Evolutionary conservation across 2,797 vertebrate species (phyloP), one percentile per base, ranked within the genome.

Genomic region (Molossus alvarezi): DNA sequence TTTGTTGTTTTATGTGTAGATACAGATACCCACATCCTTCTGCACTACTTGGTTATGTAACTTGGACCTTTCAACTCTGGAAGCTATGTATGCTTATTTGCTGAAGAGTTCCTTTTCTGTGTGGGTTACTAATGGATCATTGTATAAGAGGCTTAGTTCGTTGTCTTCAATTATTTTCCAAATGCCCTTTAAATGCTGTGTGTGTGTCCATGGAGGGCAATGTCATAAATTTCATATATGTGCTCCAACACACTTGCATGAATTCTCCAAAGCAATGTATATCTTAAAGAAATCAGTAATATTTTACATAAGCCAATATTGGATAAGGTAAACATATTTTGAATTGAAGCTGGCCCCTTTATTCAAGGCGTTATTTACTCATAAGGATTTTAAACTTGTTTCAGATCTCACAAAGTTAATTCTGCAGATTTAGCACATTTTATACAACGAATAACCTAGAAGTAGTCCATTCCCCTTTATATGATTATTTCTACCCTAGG

Each of bases 131-230:
- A 85, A 81, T 29, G 29, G 29, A 4, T 79, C 72, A 72, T 9
- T 48, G 25, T 29, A 79, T 75, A 65, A 45, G 33, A 95, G 12
- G 9, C 18, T 83, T 64, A 76, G n/a, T 87, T 72, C 10, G 15
- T 60, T 84, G 5, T 79, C 25, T 93, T 95, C 55, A 67, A 12
- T 85, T 81, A 81, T 81, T 96, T 95, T 80, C 27, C 76, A 81
- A 90, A 80, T 76, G 12, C 27, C 1, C 7, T 96, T 21, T 58
- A 91, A 77, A 57, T 92, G 25, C 2, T 6, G 6, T n/a, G 45
- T 65, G 14, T 73, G 9, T 27, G 15, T 29, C 15, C 12, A 9
- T 9, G 6, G 48, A 53, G 51, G 51, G 37, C 9, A 27, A 20
- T 67, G 62, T 71, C 51, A 67, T 83, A 67, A 95, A 81, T 11